Conservation (phyloP, 37 sponge, comb jelly and placozoan species). For the Axinella damicornis region DNA sequence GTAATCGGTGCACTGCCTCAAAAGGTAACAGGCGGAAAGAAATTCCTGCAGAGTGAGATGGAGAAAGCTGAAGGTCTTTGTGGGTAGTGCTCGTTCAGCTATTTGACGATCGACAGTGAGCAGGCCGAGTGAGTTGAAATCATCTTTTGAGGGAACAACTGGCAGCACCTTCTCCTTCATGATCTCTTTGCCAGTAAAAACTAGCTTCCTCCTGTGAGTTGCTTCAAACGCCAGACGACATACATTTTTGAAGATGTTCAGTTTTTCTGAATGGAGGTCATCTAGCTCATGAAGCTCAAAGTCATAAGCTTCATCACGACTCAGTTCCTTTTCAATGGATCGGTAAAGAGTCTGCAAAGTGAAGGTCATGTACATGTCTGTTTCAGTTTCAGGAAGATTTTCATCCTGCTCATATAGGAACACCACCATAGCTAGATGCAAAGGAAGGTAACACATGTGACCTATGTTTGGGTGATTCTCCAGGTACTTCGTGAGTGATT, state of each 20-base stretch:
- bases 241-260: not conserved
- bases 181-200: conserved; percentile 14
- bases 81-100: conserved; percentile 20
- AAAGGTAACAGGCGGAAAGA: conserved; percentile 42
- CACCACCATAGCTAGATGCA: conserved; percentile 62
- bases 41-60: conserved; percentile 69
- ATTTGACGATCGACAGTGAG: conserved; percentile 8
- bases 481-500: conserved; percentile 30
- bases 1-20: not conserved
- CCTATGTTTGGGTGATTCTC: conserved; percentile 39
- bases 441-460: conserved; percentile 62
- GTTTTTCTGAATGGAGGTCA: conserved; percentile 3
- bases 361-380: conserved; percentile 47
- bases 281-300: conserved; percentile 8
- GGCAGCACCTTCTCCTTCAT: not conserved
- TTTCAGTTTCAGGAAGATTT: conserved; percentile 52
- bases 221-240: conserved; percentile 36
- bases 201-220: conserved; percentile 10
- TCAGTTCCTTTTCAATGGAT: not conserved
- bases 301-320: not conserved
- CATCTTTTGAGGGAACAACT: not conserved
- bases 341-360: conserved; percentile 38
- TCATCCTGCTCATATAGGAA: not conserved
- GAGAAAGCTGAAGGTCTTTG: conserved; percentile 45
- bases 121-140: conserved; percentile 5